These are phyloP conservation scores for Cyclophora albipunctata DNA, from an alignment of 2,888 invertebrate genomes.

Conservation along the genomic window DNA sequence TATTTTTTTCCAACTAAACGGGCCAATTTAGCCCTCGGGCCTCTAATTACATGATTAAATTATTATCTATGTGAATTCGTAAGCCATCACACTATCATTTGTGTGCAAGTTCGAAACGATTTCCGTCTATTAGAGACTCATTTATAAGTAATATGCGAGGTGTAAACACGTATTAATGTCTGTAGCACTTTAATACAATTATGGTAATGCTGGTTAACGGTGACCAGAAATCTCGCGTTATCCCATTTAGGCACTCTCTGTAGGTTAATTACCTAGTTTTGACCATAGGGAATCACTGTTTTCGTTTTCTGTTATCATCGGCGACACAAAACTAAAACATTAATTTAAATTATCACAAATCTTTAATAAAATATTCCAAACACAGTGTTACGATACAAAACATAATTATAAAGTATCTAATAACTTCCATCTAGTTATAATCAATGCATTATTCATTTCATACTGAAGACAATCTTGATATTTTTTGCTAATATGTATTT, in stretches of 20 bases:
- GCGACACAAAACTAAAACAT: no score
- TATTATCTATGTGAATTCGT: conserved; percentile 47
- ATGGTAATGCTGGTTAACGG: conserved; percentile 10
- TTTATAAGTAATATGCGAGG: conserved; percentile 9
- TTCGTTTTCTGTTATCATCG: conserved; percentile 7
- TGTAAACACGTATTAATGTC: conserved; percentile 8
- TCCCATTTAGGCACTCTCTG: conserved; percentile 12
- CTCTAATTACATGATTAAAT: conserved; percentile 59
- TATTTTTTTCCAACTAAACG: conserved; percentile 46
- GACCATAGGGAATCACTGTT: conserved; percentile 8
- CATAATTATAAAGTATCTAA: no score
- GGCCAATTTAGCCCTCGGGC: conserved; percentile 47
- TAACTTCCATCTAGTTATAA: no score
- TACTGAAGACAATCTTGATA: no score
- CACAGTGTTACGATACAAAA: no score
- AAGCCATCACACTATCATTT: conserved; percentile 50
- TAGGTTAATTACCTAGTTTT: conserved; percentile 14
- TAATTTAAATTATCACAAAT: no score
- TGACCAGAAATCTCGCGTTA: conserved; percentile 6
- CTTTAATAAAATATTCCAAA: no score
- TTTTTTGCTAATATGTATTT: no score
- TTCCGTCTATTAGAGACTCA: conserved; percentile 34
- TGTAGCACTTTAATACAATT: conserved; percentile 14
- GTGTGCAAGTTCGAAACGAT: conserved; percentile 45
- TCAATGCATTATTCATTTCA: no score